phyloP scores from a whole-genome alignment of 1,140 invertebrate genomes.

The Bathynomus jamesi region DNA sequence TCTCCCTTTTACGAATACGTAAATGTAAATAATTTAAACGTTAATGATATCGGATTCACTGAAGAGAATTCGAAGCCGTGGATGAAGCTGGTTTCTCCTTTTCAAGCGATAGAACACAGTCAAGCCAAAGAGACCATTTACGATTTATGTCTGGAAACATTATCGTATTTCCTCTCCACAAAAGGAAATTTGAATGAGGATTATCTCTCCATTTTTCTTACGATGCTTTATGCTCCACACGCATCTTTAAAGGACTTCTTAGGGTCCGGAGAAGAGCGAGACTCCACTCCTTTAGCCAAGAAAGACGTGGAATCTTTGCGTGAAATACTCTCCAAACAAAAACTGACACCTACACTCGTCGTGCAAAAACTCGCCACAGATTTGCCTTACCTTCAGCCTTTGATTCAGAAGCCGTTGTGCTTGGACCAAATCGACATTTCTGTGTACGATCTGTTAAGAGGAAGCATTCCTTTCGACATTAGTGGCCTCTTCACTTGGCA shows the following conservation, averaged over 20 bases:
- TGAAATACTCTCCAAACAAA: constrained; percentile 3
- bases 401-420: neutral
- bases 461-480: constrained; percentile 18
- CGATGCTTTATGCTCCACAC: constrained; percentile 23
- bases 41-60: too few relatives aligned
- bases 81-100: too few relatives aligned
- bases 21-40: too few relatives aligned
- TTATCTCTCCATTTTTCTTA: constrained; percentile 22
- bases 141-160: too few relatives aligned
- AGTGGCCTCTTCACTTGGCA: constrained; percentile 20
- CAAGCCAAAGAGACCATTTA: too few relatives aligned
- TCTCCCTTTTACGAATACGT: too few relatives aligned
- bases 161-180: too few relatives aligned
- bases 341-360: constrained; percentile 7
- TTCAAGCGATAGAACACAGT: too few relatives aligned
- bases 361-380: neutral
- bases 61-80: too few relatives aligned
- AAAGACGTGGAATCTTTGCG: constrained; percentile 5
- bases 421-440: constrained; percentile 10
- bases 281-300: neutral
- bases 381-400: constrained; percentile 14
- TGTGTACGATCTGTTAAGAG: constrained; percentile 18
- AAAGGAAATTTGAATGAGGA: too few relatives aligned
- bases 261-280: neutral
- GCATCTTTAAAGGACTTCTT: constrained; percentile 7